Base-by-base conservation (phyloP, 1,140 invertebrate genomes). In the Drosophila grimshawi region DNA sequence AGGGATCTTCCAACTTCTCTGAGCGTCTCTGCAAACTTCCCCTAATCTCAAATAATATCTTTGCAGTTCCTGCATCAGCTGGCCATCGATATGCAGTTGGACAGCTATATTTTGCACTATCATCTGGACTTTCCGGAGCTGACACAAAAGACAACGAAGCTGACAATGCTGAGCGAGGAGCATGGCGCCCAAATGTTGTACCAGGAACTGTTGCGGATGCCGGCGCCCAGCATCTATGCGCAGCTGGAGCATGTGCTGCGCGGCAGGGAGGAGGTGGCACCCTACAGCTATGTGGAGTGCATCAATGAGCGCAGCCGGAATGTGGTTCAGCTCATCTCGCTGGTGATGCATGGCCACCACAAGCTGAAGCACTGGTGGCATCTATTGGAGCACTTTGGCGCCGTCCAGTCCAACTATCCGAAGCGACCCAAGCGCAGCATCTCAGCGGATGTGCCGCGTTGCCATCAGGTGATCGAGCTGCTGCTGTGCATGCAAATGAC, bases 21-120 rank as follows among this genome's bases (percentile, higher is more conserved):
- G n/a, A n/a, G n/a, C n/a, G 1, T 19, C 19, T 19, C 19, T 19
- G 19, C 19, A 19, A 19, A 19, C 19, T 19, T 19, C 19, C 1
- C 19, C 2, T 19, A 19, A 19, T 19, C 19, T 19, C 19, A 19
- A 19, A 19, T 1, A 19, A 19, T 19, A 1, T 19, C 19, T 4
- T n/a, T 33, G 0, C 41, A 94, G 51, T 94, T 98, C 45, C 92
- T 98, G 6, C 95, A 96, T 88, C 96, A 97, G 83, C 92, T 99
- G 52, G 95, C 97, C 1, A 94, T 94, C 32, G 97, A 98, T 92
- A 94, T 99, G 55, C 94, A 95, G 57, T 93, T 97, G 32, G 92
- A 94, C 0, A 93, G 93, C 27, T 99, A 97, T 85, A 92, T 95
- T 7, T 94, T 96, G 81, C 95, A 97, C 91, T 99, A 99, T 91